Evolutionary conservation across 1,140 invertebrate species (phyloP).

Genomic region (Drosophila watanabei): DNA sequence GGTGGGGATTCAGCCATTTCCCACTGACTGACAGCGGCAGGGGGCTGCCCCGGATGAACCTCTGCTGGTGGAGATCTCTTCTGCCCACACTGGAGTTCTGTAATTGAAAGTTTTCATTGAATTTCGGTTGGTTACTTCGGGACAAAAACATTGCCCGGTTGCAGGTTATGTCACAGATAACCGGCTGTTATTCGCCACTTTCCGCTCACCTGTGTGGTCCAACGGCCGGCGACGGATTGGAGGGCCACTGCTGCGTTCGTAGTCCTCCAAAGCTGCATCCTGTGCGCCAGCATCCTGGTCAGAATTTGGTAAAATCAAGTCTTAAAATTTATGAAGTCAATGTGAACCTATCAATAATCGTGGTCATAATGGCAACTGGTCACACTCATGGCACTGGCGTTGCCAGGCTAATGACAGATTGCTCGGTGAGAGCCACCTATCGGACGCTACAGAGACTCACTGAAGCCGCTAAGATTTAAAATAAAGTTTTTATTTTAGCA

Average conservation of each 20-base stretch:
- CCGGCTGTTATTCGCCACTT: conserved; percentile 7
- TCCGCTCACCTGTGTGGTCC: conserved; percentile 55
- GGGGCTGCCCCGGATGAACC: not conserved
- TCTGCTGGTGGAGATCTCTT: conserved; percentile 30
- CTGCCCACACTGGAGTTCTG: conserved; percentile 5
- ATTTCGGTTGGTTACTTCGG: not conserved
- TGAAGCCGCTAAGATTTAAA: not conserved
- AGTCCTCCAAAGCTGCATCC: conserved; percentile 69
- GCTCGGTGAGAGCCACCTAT: not conserved
- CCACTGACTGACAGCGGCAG: not conserved
- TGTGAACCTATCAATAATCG: not conserved
- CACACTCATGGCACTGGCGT: not conserved
- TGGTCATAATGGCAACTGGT: not conserved
- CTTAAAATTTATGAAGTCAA: conserved; percentile 16
- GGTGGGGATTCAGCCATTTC: conserved; percentile 6
- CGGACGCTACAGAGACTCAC: not conserved
- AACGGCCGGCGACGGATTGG: conserved; percentile 10
- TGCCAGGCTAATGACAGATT: not conserved
- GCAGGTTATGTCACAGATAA: conserved; percentile 50
- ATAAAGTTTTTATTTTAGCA: not conserved
- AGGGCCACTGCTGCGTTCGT: conserved; percentile 39
- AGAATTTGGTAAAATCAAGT: conserved; percentile 53
- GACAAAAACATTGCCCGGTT: conserved; percentile 26
- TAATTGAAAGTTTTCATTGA: conserved; percentile 24
- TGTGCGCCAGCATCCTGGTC: conserved; percentile 65